Evolutionary conservation across 2,113 vertebrate genomes (phyloP).

Genomic region (Equus przewalskii): DNA sequence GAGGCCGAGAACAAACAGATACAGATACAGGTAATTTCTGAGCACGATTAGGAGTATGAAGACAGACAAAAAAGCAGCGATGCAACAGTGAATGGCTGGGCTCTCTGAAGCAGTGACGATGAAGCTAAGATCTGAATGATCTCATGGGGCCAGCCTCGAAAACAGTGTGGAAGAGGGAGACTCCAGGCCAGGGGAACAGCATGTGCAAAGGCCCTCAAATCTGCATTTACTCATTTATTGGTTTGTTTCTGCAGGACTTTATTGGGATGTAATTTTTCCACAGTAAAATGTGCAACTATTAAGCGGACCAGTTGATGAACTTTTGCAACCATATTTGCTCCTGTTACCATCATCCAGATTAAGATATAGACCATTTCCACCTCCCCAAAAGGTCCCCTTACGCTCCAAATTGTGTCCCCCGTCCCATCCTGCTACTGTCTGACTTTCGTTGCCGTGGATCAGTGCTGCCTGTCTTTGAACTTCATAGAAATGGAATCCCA

Average conservation of each 20-base stretch:
- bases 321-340: neutral
- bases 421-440: neutral
- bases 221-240: neutral
- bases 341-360: neutral
- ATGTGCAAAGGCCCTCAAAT: neutral
- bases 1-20: neutral
- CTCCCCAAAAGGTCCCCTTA: neutral
- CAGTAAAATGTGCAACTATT: neutral
- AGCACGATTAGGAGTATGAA: neutral
- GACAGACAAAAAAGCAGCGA: neutral
- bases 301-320: neutral
- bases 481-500: neutral
- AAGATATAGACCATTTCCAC: neutral
- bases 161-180: accelerated
- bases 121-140: neutral
- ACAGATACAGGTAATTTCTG: neutral
- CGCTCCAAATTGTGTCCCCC: neutral
- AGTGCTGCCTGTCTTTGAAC: neutral
- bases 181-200: neutral
- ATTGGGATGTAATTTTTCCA: neutral
- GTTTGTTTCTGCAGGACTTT: neutral
- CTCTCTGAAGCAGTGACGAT: neutral
- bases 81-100: neutral
- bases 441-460: neutral
- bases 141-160: neutral